phyloP scores from a whole-genome alignment of 2,888 invertebrate species.

The Eupithecia tripunctaria region DNA sequence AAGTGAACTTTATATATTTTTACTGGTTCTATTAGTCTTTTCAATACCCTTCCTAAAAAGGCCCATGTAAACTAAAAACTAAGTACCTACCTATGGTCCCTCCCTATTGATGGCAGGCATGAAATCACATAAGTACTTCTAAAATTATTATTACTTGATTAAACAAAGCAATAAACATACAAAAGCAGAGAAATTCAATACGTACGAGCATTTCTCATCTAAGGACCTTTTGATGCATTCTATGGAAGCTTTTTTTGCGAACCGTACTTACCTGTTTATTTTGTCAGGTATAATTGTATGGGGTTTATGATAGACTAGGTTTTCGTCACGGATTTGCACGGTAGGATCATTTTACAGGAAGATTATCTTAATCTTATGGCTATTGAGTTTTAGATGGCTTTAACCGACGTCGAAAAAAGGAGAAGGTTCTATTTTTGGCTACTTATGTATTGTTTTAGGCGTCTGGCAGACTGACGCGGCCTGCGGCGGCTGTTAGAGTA shows the following conservation, averaged over 20 bases:
- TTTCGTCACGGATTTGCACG: constrained; percentile 9
- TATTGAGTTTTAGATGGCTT: not conserved
- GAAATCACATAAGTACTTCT: constrained; percentile 14
- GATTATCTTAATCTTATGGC: not conserved
- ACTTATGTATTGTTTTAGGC: no score
- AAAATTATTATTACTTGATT: constrained; percentile 20
- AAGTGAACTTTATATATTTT: not conserved
- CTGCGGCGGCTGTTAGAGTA: no score
- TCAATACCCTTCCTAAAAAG: not conserved
- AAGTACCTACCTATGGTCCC: no score
- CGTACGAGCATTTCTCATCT: constrained; percentile 37
- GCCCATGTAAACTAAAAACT: not conserved
- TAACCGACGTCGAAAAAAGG: no score
- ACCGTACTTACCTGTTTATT: constrained; percentile 38
- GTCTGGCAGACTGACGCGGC: no score
- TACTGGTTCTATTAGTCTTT: not conserved
- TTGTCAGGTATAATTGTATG: constrained; percentile 22
- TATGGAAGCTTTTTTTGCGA: constrained; percentile 42
- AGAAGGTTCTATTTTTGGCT: no score
- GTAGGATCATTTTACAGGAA: constrained; percentile 1
- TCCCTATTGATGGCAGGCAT: not conserved
- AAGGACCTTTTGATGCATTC: constrained; percentile 31
- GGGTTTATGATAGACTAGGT: constrained; percentile 19
- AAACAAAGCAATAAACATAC: constrained; percentile 26
- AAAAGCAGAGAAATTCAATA: constrained; percentile 44